These are phyloP conservation scores for Andrena haemorrhoa DNA, from an alignment of 2,888 invertebrate species.

Conservation along the genomic window DNA sequence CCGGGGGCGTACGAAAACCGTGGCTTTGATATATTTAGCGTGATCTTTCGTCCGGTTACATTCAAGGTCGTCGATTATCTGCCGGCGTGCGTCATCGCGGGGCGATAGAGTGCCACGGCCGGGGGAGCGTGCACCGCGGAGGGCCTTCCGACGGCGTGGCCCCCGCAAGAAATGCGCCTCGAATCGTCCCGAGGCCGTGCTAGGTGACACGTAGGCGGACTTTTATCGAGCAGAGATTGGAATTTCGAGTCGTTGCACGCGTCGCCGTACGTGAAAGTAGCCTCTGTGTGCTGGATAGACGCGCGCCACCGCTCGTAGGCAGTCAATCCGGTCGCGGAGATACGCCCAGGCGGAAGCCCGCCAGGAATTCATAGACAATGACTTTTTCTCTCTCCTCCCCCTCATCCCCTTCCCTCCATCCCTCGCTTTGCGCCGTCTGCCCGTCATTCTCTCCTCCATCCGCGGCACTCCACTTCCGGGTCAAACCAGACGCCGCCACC, in stretches of 20 bases:
- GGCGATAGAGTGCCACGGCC: neutral
- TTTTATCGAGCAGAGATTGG: slow-evolving; percentile 66
- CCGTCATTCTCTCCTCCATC: slow-evolving; percentile 41
- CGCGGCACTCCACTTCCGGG: slow-evolving; percentile 69
- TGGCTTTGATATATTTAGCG: slow-evolving; percentile 5
- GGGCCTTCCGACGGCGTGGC: neutral
- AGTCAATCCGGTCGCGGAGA: slow-evolving; percentile 69
- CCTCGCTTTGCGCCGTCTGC: slow-evolving; percentile 23
- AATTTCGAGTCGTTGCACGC: slow-evolving; percentile 68
- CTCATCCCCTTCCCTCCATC: neutral
- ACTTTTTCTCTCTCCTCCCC: slow-evolving; percentile 56
- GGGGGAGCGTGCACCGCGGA: neutral
- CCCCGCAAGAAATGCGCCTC: neutral
- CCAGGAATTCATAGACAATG: slow-evolving; percentile 80
- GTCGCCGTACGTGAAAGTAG: slow-evolving; percentile 71
- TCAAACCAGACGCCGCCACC: slow-evolving; percentile 53
- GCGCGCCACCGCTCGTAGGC: slow-evolving; percentile 65
- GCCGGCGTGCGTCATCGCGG: neutral
- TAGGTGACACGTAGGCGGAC: slow-evolving; percentile 52
- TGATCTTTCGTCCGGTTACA: slow-evolving; percentile 22
- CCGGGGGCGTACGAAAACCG: neutral
- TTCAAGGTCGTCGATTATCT: slow-evolving; percentile 44
- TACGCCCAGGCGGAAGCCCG: slow-evolving; percentile 80
- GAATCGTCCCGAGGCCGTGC: slow-evolving; percentile 18
- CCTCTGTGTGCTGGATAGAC: slow-evolving; percentile 47